phyloP scores from a whole-genome alignment of 2,888 invertebrate genomes.

The Volucella inflata region DNA sequence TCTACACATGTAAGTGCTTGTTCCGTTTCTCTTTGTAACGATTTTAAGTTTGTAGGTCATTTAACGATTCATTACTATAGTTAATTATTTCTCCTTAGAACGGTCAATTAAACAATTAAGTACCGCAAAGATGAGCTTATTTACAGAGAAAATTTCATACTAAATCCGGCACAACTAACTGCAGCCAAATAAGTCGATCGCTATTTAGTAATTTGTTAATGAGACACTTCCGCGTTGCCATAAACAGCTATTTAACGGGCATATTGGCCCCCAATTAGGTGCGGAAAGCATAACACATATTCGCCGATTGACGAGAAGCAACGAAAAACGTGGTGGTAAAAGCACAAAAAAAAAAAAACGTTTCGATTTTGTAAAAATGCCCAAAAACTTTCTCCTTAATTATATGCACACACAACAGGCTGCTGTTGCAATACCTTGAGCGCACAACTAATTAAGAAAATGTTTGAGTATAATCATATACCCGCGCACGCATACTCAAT shows the following conservation, averaged over 20 bases:
- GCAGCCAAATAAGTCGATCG: constrained; percentile 26
- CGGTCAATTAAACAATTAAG: background rate
- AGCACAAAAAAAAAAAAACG: constrained; percentile 12
- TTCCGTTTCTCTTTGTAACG: too few relatives aligned
- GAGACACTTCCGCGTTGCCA: constrained; percentile 54
- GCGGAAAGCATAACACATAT: constrained; percentile 33
- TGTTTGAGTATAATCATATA: too few relatives aligned
- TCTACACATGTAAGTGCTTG: too few relatives aligned
- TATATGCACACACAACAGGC: constrained; percentile 35
- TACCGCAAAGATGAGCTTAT: background rate
- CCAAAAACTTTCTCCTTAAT: constrained; percentile 64
- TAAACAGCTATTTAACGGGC: background rate
- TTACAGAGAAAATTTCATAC: background rate
- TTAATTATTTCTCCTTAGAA: too few relatives aligned
- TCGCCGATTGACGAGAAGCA: constrained; percentile 13
- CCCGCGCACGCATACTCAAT: background rate
- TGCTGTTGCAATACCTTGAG: constrained; percentile 39
- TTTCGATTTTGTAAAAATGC: constrained; percentile 22
- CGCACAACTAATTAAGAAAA: constrained; percentile 11
- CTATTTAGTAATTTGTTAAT: constrained; percentile 41
- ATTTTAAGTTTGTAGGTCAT: too few relatives aligned
- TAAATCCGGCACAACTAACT: background rate
- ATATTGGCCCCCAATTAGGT: constrained; percentile 55
- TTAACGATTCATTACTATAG: too few relatives aligned
- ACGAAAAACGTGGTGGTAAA: background rate